Evolutionary conservation across 2,113 vertebrate genomes (phyloP), one percentile per base, ranked within the genome.

Genomic region (Cryptoleucopteryx plumbea): DNA sequence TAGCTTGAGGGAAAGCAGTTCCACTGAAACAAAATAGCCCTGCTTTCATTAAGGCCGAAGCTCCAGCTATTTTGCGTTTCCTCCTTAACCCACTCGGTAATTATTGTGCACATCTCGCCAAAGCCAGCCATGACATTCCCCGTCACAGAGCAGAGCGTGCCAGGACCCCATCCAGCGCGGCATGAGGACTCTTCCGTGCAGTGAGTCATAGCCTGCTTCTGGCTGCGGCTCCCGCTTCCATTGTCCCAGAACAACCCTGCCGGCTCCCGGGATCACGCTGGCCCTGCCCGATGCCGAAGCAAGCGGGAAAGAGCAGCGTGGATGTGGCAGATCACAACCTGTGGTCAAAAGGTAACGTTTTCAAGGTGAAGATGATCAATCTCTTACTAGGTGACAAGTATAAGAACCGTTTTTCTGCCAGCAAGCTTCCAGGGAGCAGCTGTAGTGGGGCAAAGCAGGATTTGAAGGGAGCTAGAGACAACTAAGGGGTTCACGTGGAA

Each of bases 201-300:
- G 42, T 84, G 95, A 96, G 61, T 94, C 95, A 96, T 7, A 55
- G 86, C 17, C 91, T 38, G 80, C 65, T 93, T 48, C 95, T 94
- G 89, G 81, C 86, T 59, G 1, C 63, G 1, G 83, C 70, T 82
- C 38, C 86, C 5, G 4, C 81, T 70, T 27, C 72, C 61, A 31
- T 5, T 85, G 94, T 87, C 94, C 95, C 91, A 93, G 56, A 79
- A 87, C 52, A 93, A 72, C 91, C 83, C 73, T 58, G 31, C 59
- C 43, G 77, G 59, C 80, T 93, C 23, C 50, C 74, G 86, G 31
- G 2, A 20, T 16, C 58, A 1, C 4, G 1, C 15, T 3, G 10
- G 72, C 50, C 67, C 52, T 82, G 59, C 38, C 52, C 29, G 17
- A 0, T 0, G 25, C 38, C 55, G 63, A 31, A 81, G 15, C 18